Evolutionary conservation across 2,797 vertebrate species (phyloP).

Genomic region (Cephalopachus bancanus): DNA sequence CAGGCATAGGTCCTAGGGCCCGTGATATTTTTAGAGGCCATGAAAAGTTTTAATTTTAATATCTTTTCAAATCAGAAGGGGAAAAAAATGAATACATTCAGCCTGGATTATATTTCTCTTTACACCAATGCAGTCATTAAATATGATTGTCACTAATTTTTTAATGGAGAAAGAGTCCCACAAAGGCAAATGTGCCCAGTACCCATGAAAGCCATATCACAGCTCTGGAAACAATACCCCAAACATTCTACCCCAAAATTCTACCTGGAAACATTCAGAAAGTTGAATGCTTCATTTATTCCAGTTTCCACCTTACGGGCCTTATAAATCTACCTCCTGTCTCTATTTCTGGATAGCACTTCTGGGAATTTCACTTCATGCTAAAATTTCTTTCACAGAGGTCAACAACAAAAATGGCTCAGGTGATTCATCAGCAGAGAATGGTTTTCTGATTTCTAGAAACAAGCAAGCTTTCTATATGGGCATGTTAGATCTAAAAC

Average conservation of each 20-base stretch:
- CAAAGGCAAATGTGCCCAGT: background rate
- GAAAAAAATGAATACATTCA: background rate
- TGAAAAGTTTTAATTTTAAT: slow-evolving; percentile 60
- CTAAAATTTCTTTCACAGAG: slow-evolving; percentile 65
- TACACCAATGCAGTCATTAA: slow-evolving; percentile 52
- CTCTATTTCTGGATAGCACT: background rate
- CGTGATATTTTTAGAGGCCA: slow-evolving; percentile 1
- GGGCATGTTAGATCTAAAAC: slow-evolving; percentile 55
- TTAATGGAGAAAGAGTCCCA: background rate
- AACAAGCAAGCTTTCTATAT: background rate
- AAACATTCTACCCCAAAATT: background rate
- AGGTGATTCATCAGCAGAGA: background rate
- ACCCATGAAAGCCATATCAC: background rate
- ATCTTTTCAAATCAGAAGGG: slow-evolving; percentile 30
- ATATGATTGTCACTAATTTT: slow-evolving; percentile 11
- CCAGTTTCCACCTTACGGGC: background rate
- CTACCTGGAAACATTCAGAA: background rate
- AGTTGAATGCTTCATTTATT: background rate
- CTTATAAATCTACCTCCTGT: background rate
- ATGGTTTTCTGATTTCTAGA: slow-evolving; percentile 43
- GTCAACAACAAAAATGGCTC: background rate
- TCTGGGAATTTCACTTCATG: slow-evolving; percentile 18
- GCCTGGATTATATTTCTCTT: slow-evolving; percentile 43
- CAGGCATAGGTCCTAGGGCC: background rate
- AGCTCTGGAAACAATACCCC: background rate